phyloP scores from a whole-genome alignment of 2,113 vertebrate genomes.

The Plestiodon gilberti region DNA sequence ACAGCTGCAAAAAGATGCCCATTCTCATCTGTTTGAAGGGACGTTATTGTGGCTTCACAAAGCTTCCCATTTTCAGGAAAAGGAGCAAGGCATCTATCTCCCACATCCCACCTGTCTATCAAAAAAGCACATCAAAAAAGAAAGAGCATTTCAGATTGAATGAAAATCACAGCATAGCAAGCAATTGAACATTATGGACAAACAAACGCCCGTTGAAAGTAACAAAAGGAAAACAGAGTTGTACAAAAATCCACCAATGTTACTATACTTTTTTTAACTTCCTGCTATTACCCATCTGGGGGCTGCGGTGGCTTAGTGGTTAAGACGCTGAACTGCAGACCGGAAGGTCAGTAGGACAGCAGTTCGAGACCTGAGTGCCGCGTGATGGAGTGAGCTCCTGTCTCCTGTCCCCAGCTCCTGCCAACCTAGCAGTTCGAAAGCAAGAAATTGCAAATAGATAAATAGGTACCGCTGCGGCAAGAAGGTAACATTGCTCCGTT shows the following conservation, averaged over 20 bases:
- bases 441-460: no score
- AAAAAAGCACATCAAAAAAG: constrained; percentile 40
- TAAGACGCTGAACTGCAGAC: no score
- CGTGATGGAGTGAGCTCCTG: no score
- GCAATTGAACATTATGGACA: not conserved
- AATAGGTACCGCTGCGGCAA: no score
- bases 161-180: not conserved
- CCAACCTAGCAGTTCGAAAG: no score
- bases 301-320: no score
- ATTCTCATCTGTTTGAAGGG: constrained; percentile 69
- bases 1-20: constrained; percentile 73
- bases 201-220: not conserved
- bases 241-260: not conserved
- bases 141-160: not conserved
- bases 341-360: no score
- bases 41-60: constrained; percentile 78
- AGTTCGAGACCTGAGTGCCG: no score
- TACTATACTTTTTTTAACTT: not conserved
- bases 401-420: no score
- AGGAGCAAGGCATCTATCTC: constrained; percentile 80
- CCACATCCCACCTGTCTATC: constrained; percentile 70
- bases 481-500: no score
- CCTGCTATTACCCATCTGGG: not conserved
- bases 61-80: constrained; percentile 71
- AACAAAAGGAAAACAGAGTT: not conserved